Evolutionary conservation across 2,113 vertebrate genomes (phyloP), one percentile per base, ranked within the genome.

Genomic region (Erythrocebus patas): DNA sequence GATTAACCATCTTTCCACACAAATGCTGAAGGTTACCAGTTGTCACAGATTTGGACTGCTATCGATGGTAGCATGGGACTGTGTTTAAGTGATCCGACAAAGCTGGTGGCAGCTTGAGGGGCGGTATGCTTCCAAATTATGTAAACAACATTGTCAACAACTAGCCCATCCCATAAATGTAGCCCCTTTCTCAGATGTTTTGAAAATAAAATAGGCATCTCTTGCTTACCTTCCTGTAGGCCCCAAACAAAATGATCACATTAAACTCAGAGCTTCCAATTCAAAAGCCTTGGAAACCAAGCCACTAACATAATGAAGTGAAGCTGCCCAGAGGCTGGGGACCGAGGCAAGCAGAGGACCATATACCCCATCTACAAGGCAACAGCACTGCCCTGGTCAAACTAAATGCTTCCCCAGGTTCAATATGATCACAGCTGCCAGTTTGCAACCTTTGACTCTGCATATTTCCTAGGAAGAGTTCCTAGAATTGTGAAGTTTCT

Each of bases 51-150:
- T 98, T 98, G 98, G 96, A 98, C 98, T 89, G 96, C 97, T 95
- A 98, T 73, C 95, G 98, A 97, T 96, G 97, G 98, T 93, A 97
- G 97, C 98, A 96, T 76, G 59, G 98, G 98, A 98, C 97, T 98
- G 97, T 89, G 95, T 93, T 97, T 98, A 98, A 98, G 97, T 96
- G 98, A 98, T 98, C 98, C 98, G 98, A 98, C 97, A 98, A 97
- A 98, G 98, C 98, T 79, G 50, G 98, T 57, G 98, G 98, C 98
- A 99, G 99, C 99, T 99, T 99, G 98, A 97, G 97, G 98, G 98
- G 98, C 83, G 97, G 98, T 14, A 48, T 95, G 93, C 96, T 66
- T 98, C 96, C 98, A 97, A 64, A 97, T 97, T 97, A 98, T 96
- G 97, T 98, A 98, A 99, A 99, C 98, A 98, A 97, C 98, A 57